A percentile compares a stretch with the other conserved stretches of the same genome.
Conservation (phyloP, 2,797 vertebrate species). For the Leptatherina wallacei region DNA sequence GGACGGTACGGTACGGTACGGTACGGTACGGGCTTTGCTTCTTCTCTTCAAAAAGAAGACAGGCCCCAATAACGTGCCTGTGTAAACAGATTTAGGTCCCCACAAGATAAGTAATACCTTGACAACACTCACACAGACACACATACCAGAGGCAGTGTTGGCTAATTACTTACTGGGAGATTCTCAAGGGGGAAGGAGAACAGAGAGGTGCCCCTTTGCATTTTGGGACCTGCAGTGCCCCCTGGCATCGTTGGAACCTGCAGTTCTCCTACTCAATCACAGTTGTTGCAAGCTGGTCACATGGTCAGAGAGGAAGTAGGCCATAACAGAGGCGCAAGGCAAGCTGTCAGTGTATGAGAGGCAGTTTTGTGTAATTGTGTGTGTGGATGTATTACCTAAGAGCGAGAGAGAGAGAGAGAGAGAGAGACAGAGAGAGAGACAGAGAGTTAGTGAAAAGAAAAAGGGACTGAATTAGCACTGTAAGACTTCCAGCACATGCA, state of each 20-base stretch:
- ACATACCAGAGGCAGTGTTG: constrained; percentile 47
- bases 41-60: background rate
- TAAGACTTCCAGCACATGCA: constrained; percentile 22
- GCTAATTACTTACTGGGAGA: constrained; percentile 70
- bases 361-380: background rate
- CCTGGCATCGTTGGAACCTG: constrained; percentile 60
- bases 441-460: constrained; percentile 5
- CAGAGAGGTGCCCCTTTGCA: constrained; percentile 53
- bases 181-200: constrained; percentile 54
- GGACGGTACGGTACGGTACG: too few relatives aligned
- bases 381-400: background rate
- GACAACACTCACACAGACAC: constrained; percentile 7
- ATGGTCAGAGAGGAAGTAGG: constrained; percentile 75
- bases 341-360: constrained; percentile 19
- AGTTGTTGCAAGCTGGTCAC: constrained; percentile 60
- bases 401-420: background rate
- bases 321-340: constrained; percentile 53
- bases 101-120: background rate
- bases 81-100: background rate
- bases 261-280: constrained; percentile 71
- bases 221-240: constrained; percentile 67
- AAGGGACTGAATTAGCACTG: constrained; percentile 24
- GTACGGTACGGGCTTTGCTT: too few relatives aligned
- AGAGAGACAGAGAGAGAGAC: background rate
- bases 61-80: too few relatives aligned